Evolutionary conservation across 2,797 vertebrate species (phyloP).

Genomic region (Leptodactylus fallax): DNA sequence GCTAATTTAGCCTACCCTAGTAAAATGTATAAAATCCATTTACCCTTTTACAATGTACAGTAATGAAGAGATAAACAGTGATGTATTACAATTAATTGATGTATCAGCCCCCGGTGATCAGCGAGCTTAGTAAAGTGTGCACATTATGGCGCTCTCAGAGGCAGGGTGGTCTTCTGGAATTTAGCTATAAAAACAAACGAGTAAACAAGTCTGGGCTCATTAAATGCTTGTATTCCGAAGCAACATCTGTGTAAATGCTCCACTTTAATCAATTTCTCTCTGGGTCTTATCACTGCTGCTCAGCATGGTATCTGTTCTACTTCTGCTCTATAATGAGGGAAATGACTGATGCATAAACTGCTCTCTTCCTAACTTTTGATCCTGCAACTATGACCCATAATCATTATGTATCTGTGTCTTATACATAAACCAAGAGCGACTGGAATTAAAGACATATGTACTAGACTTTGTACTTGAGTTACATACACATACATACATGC

Average conservation of each 20-base stretch:
- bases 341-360: conserved; percentile 48
- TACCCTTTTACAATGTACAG: conserved; percentile 9
- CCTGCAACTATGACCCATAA: conserved; percentile 42
- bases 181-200: conserved; percentile 43
- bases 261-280: conserved; percentile 52
- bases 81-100: conserved; percentile 31
- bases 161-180: conserved; percentile 58
- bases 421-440: conserved; percentile 26
- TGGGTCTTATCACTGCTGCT: conserved; percentile 37
- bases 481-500: neutral
- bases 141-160: conserved; percentile 6
- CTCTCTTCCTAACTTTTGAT: conserved; percentile 46
- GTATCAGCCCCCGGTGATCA: conserved; percentile 6
- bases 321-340: conserved; percentile 35
- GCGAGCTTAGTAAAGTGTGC: neutral
- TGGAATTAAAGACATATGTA: conserved; percentile 27
- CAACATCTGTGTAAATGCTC: conserved; percentile 58
- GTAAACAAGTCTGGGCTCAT: conserved; percentile 57
- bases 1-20: neutral
- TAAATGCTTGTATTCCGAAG: conserved; percentile 47
- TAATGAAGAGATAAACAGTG: neutral
- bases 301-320: conserved; percentile 42
- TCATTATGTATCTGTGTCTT: conserved; percentile 39
- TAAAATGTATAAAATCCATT: neutral
- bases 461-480: neutral